Conservation (phyloP, 2,888 invertebrate genomes). For the Leptura quadrifasciata region DNA sequence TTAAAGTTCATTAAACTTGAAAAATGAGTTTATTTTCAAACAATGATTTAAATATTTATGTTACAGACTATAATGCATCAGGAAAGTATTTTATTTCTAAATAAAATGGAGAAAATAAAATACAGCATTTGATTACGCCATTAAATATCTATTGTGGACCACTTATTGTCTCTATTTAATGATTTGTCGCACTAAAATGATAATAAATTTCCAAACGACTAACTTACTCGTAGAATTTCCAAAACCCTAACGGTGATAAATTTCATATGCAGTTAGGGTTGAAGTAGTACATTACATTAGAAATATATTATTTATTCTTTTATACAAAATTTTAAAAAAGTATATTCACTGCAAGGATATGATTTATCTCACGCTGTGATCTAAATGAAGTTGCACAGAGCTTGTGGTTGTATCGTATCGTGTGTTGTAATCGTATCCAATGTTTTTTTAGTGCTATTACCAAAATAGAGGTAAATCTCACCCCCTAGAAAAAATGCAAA, state of each 20-base stretch:
- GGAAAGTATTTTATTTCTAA: conserved; percentile 17
- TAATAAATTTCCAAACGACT: conserved; percentile 5
- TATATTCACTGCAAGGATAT: no score
- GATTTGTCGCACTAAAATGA: conserved; percentile 13
- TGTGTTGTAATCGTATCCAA: no score
- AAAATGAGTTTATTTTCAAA: conserved; percentile 17
- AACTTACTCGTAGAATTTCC: conserved; percentile 17
- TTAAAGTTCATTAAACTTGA: conserved; percentile 27
- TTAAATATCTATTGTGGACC: conserved; percentile 22
- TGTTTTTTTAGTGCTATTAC: no score
- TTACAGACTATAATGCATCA: conserved; percentile 18
- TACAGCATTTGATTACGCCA: conserved; percentile 26
- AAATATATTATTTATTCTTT: no score
- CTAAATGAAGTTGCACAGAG: no score
- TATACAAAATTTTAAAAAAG: no score
- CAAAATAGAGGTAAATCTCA: no score
- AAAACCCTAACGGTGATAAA: background rate
- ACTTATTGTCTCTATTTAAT: conserved; percentile 20
- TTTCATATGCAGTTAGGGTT: background rate
- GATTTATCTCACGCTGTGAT: no score
- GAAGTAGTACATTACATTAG: background rate
- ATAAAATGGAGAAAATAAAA: conserved; percentile 18
- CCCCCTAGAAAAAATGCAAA: no score
- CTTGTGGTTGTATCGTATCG: no score
- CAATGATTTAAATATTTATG: conserved; percentile 30